Evolutionary conservation across 53 echinoderm and acorn worm genomes (phyloP).

Genomic region (Henricia sp.): DNA sequence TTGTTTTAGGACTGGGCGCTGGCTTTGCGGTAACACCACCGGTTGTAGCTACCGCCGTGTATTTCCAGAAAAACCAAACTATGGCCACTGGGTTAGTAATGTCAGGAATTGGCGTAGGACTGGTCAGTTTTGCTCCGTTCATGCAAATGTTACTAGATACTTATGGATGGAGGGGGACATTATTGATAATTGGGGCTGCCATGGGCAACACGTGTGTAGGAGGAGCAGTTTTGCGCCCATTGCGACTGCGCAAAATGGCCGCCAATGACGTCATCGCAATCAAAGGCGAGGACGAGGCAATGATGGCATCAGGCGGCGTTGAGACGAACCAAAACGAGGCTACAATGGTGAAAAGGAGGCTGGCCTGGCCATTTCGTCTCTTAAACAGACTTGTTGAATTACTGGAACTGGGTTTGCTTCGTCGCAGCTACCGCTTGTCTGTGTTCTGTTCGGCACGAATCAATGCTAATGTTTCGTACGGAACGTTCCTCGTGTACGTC

Average conservation of each 20-base stretch:
- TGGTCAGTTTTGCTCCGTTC: not conserved
- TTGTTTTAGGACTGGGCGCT: not conserved
- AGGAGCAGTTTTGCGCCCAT: constrained; percentile 3
- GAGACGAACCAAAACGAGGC: not conserved
- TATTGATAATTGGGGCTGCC: constrained; percentile 4
- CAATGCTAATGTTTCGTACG: not conserved
- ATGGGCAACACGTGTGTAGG: not conserved
- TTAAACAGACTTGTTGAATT: too few species aligned
- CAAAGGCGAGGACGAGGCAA: too few species aligned
- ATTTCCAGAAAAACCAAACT: constrained; percentile 16
- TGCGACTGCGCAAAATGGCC: too few species aligned
- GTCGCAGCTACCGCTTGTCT: constrained; percentile 9
- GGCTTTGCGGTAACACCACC: not conserved
- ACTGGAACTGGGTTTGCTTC: constrained; percentile 4
- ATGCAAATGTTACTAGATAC: not conserved
- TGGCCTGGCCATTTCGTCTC: not conserved
- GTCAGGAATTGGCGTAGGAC: not conserved
- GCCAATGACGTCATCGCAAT: too few species aligned
- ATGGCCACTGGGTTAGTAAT: not conserved
- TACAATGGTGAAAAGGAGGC: too few species aligned
- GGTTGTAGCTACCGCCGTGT: not conserved
- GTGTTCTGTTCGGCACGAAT: not conserved
- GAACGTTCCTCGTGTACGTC: not conserved
- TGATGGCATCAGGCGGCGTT: not conserved
- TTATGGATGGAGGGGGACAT: constrained; percentile 28